These are phyloP conservation scores for Philereme vetulata DNA, from an alignment of 2,888 invertebrate genomes.

Conservation along the genomic window DNA sequence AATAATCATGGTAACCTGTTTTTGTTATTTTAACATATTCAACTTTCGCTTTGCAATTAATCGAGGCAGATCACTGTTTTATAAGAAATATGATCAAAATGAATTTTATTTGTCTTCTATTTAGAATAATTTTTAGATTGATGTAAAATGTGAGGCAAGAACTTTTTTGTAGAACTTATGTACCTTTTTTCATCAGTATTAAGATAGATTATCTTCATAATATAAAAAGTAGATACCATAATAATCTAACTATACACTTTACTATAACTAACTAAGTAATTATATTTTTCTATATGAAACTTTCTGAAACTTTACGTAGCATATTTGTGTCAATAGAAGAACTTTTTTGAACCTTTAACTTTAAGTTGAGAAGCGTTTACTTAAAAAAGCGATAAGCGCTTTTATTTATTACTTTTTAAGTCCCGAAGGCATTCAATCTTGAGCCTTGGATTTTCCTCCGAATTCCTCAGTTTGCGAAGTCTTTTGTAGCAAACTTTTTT, in stretches of 20 bases:
- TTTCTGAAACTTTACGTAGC: slow-evolving; percentile 66
- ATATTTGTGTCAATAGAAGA: slow-evolving; percentile 46
- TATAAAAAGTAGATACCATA: not conserved
- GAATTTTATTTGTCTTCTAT: too few species aligned
- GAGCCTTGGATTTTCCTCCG: slow-evolving; percentile 5
- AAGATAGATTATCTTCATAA: slow-evolving; percentile 6
- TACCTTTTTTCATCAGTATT: slow-evolving; percentile 2
- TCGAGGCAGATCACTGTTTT: too few species aligned
- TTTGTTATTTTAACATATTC: too few species aligned
- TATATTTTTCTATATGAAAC: slow-evolving; percentile 78
- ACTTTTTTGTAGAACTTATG: too few species aligned
- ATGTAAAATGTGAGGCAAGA: too few species aligned
- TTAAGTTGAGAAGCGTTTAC: slow-evolving; percentile 29
- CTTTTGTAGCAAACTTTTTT: slow-evolving; percentile 11
- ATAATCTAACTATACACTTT: slow-evolving; percentile 46
- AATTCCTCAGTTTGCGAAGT: slow-evolving; percentile 2
- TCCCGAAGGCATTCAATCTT: slow-evolving; percentile 22
- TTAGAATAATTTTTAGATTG: too few species aligned
- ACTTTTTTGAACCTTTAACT: slow-evolving; percentile 19
- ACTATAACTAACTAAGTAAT: slow-evolving; percentile 56
- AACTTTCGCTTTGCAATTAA: too few species aligned
- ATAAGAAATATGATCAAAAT: too few species aligned
- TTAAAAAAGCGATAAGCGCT: slow-evolving; percentile 29
- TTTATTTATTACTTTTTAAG: slow-evolving; percentile 37
- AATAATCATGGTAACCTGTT: too few species aligned